phyloP scores from a whole-genome alignment of 2,797 vertebrate species.

The Poecilia gillii region DNA sequence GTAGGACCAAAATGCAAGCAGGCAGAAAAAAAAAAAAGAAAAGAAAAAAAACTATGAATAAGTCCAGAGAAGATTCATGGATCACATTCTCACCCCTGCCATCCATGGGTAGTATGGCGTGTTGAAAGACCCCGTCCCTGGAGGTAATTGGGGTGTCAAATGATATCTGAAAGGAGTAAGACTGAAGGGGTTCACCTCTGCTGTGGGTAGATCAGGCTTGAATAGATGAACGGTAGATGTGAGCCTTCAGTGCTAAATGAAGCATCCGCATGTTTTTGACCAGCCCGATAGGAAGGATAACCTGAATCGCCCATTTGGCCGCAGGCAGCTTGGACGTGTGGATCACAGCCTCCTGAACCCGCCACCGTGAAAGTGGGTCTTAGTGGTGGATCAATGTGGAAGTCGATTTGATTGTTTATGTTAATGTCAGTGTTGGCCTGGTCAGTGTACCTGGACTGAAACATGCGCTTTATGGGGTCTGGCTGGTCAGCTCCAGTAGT shows the following conservation, averaged over 20 bases:
- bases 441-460: neutral
- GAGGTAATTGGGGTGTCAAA: neutral
- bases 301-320: neutral
- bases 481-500: constrained; percentile 1
- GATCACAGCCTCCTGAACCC: neutral
- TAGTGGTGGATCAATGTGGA: neutral
- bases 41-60: neutral
- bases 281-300: neutral
- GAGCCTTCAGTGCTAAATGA: neutral
- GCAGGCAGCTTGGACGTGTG: neutral
- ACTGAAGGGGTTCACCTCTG: neutral
- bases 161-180: neutral
- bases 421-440: neutral
- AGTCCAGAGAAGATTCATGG: neutral
- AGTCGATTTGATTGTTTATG: neutral
- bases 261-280: neutral
- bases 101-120: neutral
- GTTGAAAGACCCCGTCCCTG: neutral
- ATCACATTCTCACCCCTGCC: neutral
- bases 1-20: neutral
- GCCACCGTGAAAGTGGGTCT: neutral
- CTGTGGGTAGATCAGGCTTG: neutral
- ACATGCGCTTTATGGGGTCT: neutral
- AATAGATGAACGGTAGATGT: neutral
- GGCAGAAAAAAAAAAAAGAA: neutral